A percentile compares a stretch with the other conserved stretches of the same genome.
Conservation (phyloP, 2,113 vertebrate species). For the Rhadina sibilatrix region DNA sequence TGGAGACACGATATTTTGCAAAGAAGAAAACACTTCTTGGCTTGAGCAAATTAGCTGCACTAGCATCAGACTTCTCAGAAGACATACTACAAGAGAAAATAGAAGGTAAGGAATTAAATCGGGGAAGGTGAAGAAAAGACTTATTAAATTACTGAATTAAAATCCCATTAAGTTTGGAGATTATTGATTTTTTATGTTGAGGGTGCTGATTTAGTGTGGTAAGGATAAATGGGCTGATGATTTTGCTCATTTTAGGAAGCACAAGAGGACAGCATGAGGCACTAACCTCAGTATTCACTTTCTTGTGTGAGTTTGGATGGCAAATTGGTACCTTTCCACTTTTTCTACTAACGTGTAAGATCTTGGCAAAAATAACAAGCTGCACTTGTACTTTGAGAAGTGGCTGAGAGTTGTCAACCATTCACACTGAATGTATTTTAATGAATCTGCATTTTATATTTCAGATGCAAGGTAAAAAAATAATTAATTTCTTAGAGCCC, state of each 20-base stretch:
- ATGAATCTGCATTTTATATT: not conserved
- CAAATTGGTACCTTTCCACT: not conserved
- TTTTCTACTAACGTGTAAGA: not conserved
- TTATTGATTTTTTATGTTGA: not conserved
- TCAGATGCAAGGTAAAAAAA: not conserved
- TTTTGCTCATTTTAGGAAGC: not conserved
- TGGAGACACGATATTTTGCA: conserved; percentile 88
- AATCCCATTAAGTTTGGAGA: not conserved
- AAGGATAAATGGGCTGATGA: not conserved
- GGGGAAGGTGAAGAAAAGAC: not conserved
- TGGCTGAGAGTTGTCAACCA: not conserved
- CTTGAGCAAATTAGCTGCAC: conserved; percentile 89
- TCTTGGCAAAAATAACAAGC: not conserved
- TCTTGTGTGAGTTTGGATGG: not conserved
- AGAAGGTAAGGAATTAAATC: conserved; percentile 76
- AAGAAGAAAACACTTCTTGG: conserved; percentile 97
- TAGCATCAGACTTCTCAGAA: conserved; percentile 86
- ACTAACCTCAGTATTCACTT: not conserved
- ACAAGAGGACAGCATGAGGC: not conserved
- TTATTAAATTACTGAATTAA: not conserved
- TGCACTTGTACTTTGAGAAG: not conserved
- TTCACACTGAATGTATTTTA: not conserved
- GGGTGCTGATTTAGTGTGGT: not conserved
- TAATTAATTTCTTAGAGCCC: not conserved
- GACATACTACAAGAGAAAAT: conserved; percentile 83